These are phyloP conservation scores for Sycophila sp. DNA, from an alignment of 1,140 invertebrate species.

Conservation along the genomic window DNA sequence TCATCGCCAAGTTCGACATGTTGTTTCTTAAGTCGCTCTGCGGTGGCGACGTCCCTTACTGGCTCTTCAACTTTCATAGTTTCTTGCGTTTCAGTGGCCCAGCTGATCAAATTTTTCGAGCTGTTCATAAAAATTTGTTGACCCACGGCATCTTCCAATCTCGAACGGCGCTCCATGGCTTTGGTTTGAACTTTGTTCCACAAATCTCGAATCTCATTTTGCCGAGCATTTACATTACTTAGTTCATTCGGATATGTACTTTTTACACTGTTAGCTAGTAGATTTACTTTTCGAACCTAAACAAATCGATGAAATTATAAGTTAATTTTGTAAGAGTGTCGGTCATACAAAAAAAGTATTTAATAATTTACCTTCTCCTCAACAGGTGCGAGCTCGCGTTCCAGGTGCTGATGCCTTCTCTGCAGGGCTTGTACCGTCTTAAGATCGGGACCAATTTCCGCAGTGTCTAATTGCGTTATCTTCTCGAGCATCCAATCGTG, in stretches of 20 bases:
- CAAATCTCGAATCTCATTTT: conserved; percentile 85
- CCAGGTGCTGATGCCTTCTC: conserved; percentile 87
- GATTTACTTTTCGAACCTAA: conserved; percentile 72
- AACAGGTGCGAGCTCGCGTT: conserved; percentile 88
- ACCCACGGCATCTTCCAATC: conserved; percentile 92
- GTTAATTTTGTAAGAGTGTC: conserved; percentile 10
- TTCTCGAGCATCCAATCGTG: conserved; percentile 96
- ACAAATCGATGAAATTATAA: conserved; percentile 26
- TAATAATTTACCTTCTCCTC: conserved; percentile 80
- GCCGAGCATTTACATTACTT: conserved; percentile 83
- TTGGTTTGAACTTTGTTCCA: conserved; percentile 90
- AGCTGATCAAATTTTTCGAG: conserved; percentile 81
- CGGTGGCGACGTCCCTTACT: conserved; percentile 88
- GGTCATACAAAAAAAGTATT: neutral
- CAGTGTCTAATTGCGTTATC: conserved; percentile 83
- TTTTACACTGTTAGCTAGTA: conserved; percentile 85
- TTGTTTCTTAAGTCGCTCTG: conserved; percentile 89
- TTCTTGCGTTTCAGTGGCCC: conserved; percentile 83
- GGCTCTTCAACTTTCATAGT: conserved; percentile 84
- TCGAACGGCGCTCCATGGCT: conserved; percentile 79
- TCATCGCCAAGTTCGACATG: conserved; percentile 93
- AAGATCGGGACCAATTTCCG: conserved; percentile 83
- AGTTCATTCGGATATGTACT: conserved; percentile 90
- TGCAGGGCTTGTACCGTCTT: conserved; percentile 92
- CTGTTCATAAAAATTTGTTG: conserved; percentile 93